Percentiles rank a stretch among this genome's conserved stretches.
These are phyloP conservation scores for Erpornis zantholeuca DNA, from an alignment of 2,113 vertebrate genomes.

Conservation along the genomic window DNA sequence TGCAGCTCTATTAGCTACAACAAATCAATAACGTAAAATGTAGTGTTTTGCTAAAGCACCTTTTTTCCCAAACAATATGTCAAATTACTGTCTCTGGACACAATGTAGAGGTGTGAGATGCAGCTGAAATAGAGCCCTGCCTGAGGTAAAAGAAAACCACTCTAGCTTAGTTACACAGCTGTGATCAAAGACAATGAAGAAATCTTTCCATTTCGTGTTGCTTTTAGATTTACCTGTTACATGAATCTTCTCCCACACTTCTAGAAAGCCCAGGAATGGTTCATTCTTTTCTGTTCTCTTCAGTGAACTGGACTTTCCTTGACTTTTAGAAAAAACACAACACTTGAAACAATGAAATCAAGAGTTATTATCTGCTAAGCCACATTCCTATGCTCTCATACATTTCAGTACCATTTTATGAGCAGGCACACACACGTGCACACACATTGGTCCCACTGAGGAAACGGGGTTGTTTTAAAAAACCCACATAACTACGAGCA, in stretches of 20 bases:
- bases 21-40: neutral
- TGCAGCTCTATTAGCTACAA: neutral
- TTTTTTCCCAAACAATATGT: neutral
- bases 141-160: neutral
- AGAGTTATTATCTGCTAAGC: constrained; percentile 17
- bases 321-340: neutral
- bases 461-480: neutral
- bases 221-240: neutral
- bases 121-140: neutral
- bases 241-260: neutral
- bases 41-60: neutral
- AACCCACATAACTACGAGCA: neutral
- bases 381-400: neutral
- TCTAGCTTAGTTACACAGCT: neutral
- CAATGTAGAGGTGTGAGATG: neutral
- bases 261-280: neutral
- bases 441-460: neutral
- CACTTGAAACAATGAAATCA: neutral
- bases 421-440: neutral
- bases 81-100: neutral
- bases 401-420: neutral
- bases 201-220: neutral
- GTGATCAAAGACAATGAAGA: neutral
- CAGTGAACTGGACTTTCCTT: neutral
- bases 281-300: neutral